Base-by-base conservation (phyloP, 2,888 invertebrate species). In the Aquatica leii region DNA sequence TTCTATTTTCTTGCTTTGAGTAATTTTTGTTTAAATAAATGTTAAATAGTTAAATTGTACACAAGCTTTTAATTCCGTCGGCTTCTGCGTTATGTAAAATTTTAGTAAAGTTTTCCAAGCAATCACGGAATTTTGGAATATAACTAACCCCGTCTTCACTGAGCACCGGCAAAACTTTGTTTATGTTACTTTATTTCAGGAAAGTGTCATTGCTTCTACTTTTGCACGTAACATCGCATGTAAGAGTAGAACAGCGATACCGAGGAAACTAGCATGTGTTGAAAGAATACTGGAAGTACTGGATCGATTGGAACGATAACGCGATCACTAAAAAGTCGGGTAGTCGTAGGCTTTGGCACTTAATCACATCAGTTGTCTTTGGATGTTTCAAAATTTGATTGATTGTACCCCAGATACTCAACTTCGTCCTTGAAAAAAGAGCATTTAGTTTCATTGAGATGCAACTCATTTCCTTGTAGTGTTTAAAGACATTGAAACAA, bases 231-330 rank as follows among this genome's bases (percentile, higher is more conserved):
- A n/a, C n/a, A n/a, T n/a, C n/a, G n/a, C 41, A 41, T 41, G 14
- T 41, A 14, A 41, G 8, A 41, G 14, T 15, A 41, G 14, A 14
- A 14, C 41, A 41, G 15, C n/a, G n/a, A n/a, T n/a, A n/a, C n/a
- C n/a, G n/a, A n/a, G n/a, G 41, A 2, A 8, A 15, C 41, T 41
- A 41, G 14, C 41, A 41, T 14, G 14, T 41, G 41, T 41, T 41
- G 41, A 41, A 41, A 14, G 41, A 41, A 41, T 41, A 41, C 41
- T n/a, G n/a, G n/a, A n/a, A n/a, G n/a, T n/a, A n/a, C n/a, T 41
- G 41, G 41, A 41, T 41, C 14, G 41, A 14, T 14, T 41, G 14
- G 41, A 41, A 41, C 41, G 14, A 14, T 41, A 41, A 41, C 41
- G n/a, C n/a, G n/a, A 14, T 41, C 14, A 41, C 41, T 41, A 41